Evolutionary conservation across 1,140 invertebrate genomes (phyloP).

Genomic region (Aphelinus atriplicis): DNA sequence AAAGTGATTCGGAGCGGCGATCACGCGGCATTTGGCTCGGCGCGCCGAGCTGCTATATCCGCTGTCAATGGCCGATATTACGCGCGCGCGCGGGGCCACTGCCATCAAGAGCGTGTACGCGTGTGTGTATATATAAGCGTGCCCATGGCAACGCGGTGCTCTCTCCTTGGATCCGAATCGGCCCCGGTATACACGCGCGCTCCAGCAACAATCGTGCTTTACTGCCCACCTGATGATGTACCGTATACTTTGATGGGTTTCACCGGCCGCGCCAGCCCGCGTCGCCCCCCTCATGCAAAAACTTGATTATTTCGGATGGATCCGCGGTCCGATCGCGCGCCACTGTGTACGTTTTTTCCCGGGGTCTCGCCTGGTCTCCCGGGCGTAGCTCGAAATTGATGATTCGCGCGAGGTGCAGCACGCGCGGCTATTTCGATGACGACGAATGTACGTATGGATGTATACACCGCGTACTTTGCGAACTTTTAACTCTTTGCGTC

Average conservation of each 20-base stretch:
- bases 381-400: no score
- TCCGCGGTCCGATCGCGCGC: background rate
- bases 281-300: background rate
- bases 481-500: no score
- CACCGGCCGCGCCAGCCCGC: background rate
- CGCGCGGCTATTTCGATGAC: no score
- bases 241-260: conserved; percentile 11
- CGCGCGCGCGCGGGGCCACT: conserved; percentile 42
- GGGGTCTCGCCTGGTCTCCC: background rate
- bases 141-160: conserved; percentile 6
- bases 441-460: no score
- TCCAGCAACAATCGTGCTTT: conserved; percentile 39
- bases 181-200: background rate
- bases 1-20: conserved; percentile 26
- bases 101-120: background rate
- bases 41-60: conserved; percentile 47
- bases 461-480: no score
- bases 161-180: background rate
- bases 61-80: conserved; percentile 60
- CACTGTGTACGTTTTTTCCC: background rate
- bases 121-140: background rate
- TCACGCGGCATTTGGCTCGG: conserved; percentile 46
- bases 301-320: background rate
- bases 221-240: conserved; percentile 43
- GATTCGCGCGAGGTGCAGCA: no score